Conservation (phyloP, 2,113 vertebrate species). For the Garra rufa region DNA sequence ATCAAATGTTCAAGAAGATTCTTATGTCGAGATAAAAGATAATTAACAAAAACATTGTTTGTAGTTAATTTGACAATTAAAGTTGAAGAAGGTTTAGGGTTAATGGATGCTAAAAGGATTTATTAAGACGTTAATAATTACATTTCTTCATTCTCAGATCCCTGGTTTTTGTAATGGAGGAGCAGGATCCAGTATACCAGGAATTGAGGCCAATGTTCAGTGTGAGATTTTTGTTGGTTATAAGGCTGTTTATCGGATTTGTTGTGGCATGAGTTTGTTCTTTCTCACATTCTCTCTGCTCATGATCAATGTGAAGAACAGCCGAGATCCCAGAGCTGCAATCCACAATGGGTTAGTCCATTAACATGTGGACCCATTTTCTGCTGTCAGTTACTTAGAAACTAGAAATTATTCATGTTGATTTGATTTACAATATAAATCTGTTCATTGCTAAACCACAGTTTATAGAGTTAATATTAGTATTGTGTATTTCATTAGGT, state of each 20-base stretch:
- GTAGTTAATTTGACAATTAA: not conserved
- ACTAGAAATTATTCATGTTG: not conserved
- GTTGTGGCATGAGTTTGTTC: conserved; percentile 89
- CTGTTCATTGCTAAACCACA: not conserved
- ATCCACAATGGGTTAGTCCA: conserved; percentile 88
- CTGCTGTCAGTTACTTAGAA: not conserved
- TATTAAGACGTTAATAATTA: too few species aligned
- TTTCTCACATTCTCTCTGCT: conserved; percentile 84
- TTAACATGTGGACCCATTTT: conserved; percentile 50
- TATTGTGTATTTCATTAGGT: conserved; percentile 72
- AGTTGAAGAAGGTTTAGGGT: not conserved
- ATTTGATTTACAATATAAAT: not conserved
- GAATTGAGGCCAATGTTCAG: conserved; percentile 71
- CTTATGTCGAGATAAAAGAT: not conserved
- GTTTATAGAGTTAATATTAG: not conserved
- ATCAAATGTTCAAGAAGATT: not conserved
- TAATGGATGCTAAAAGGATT: not conserved
- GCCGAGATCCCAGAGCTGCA: conserved; percentile 84
- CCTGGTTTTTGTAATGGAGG: conserved; percentile 91
- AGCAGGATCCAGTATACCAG: conserved; percentile 68
- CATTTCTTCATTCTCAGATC: conserved; percentile 76
- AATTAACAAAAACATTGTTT: not conserved
- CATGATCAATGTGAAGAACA: conserved; percentile 88
- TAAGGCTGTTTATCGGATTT: conserved; percentile 91
- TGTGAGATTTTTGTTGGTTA: conserved; percentile 90